Evolutionary conservation across 2,888 invertebrate genomes (phyloP).

Genomic region (Euphydryas editha): DNA sequence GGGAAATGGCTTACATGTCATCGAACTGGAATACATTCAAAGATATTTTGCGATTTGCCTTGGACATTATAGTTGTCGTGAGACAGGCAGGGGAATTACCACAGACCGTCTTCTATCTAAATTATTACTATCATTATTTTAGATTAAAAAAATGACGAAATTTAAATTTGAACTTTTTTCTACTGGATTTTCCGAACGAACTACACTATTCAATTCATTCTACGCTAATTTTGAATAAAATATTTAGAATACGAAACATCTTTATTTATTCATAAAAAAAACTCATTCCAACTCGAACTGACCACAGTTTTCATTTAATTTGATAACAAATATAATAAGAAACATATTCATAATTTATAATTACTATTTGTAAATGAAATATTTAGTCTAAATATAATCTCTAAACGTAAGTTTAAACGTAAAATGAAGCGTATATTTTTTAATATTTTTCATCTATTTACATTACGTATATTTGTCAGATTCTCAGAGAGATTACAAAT

Average conservation of each 20-base stretch:
- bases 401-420: background rate
- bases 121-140: background rate
- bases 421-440: background rate
- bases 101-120: too few relatives aligned
- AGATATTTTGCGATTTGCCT: too few relatives aligned
- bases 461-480: background rate
- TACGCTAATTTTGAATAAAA: background rate
- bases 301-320: too few relatives aligned
- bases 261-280: background rate
- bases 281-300: too few relatives aligned
- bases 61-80: too few relatives aligned
- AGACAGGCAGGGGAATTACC: too few relatives aligned
- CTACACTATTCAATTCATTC: background rate
- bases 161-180: background rate
- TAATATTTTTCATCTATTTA: slow-evolving; percentile 4
- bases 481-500: background rate
- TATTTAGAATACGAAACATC: background rate
- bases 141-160: background rate
- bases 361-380: too few relatives aligned
- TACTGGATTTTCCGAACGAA: background rate
- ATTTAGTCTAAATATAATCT: too few relatives aligned
- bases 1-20: too few relatives aligned
- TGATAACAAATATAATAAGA: too few relatives aligned
- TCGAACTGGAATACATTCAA: too few relatives aligned
- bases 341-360: too few relatives aligned